Base-by-base conservation (phyloP, 2,888 invertebrate species). In the Eilema depressum region DNA sequence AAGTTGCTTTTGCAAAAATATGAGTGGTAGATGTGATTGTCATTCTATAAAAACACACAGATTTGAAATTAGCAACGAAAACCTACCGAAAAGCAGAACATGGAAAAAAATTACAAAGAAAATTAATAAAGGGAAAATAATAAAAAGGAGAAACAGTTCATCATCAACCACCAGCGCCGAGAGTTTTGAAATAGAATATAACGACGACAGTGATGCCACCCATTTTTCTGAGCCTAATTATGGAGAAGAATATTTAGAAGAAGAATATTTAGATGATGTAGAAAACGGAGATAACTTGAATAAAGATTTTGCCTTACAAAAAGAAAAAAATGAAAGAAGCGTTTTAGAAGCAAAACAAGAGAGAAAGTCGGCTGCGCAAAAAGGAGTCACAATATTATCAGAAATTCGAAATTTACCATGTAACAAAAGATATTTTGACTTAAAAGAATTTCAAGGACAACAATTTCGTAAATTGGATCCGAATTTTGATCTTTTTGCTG, bases 1-100 rank as follows among this genome's bases (percentile, higher is more conserved):
- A 64, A 64, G 63, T 59, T 64, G 64, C 17, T 30, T 30, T 30
- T 30, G 30, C 30, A 60, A 69, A 69, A 60, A 64, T 47, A 41
- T 30, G 53, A 30, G 30, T 60, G 64, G 47, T 25, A 69, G 17
- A 47, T 69, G 69, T 64, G 69, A 64, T 64, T 69, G 69, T 60
- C 30, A 69, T 64, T 59, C 41, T 60, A 20, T 47, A 60, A 17
- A 69, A 64, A 64, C 37, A 64, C 64, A 69, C 30, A 30, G 30
- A 64, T 69, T 69, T 64, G 69, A 64, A 28, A 69, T 64, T 47
- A 33, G 10, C n/a, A 53, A 47, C 59, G 33, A 56, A 25, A 68
- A 23, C 0, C 23, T 30, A 30, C 7, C 30, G 30, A 30, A 30
- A 30, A 41, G 62, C n/a, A 28, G 28, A 60, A 60, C 60, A 28